phyloP scores from a whole-genome alignment of 2,888 invertebrate species.

The Loripinus fragilis region DNA sequence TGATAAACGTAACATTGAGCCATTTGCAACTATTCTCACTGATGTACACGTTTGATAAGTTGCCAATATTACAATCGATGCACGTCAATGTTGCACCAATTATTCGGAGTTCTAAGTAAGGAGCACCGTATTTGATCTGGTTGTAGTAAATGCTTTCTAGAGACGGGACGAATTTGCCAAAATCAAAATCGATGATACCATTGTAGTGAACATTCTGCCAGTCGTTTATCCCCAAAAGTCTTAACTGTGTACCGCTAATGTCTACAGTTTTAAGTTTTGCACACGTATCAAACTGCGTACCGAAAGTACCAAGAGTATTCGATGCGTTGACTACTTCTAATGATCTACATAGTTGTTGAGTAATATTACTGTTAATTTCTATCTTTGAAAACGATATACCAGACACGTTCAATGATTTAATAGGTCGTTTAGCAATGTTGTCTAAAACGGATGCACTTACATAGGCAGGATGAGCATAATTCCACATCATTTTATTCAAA shows the following conservation, averaged over 20 bases:
- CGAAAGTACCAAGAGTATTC: not conserved
- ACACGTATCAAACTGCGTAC: not conserved
- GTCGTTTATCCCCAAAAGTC: too few relatives aligned
- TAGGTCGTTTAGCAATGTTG: not conserved
- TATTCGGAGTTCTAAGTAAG: not conserved
- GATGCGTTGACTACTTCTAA: not conserved
- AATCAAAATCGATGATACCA: not conserved
- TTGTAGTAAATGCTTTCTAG: not conserved
- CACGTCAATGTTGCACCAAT: not conserved
- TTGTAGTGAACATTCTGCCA: not conserved
- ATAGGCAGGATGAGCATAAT: not conserved
- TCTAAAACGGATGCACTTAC: not conserved
- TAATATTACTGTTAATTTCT: not conserved
- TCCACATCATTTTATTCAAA: not conserved
- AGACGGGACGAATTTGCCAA: not conserved
- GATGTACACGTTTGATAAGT: not conserved
- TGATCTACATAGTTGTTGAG: not conserved
- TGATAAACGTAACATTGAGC: not conserved
- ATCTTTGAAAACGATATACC: not conserved
- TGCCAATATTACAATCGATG: not conserved
- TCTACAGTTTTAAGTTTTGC: not conserved
- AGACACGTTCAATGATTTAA: not conserved
- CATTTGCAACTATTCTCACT: not conserved
- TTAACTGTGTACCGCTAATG: not conserved
- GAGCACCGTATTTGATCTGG: not conserved